Evolutionary conservation across 1,140 invertebrate genomes (phyloP), one percentile per base, ranked within the genome.

Genomic region (Halictus rubicundus): DNA sequence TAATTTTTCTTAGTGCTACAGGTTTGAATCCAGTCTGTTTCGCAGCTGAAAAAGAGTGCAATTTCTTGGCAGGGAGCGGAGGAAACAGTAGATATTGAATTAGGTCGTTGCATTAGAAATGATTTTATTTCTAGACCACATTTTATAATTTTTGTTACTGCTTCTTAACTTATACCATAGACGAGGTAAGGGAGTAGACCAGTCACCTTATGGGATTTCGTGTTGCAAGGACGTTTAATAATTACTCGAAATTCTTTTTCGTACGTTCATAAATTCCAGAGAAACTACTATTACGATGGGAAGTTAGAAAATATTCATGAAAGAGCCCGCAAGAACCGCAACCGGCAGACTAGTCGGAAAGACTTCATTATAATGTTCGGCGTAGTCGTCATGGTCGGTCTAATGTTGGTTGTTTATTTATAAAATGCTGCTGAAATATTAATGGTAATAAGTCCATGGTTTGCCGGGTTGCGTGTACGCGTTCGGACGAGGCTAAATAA

Each of bases 381-480:
- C 70, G 77, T 59, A 10, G 21, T 32, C 39, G n/a, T n/a, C 9
- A 68, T 52, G 21, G 10, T 27, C 65, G 27, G 39, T 8, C 21
- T 9, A 25, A 46, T 39, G n/a, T 78, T 49, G 39, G 61, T 54
- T 61, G 66, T 76, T 70, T 75, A 68, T 74, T 79, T 57, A 75
- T 80, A 52, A 83, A 80, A 59, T 72, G 69, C 37, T 52, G 7
- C 7, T 27, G 23, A 69, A 73, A 80, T 68, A 75, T 80, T 69
- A 69, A 83, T 60, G 78, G 49, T 83, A 84, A 84, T 79, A 74
- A 49, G 23, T 10, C 63, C 70, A 57, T 42, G 25, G 74, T 69
- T 77, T 60, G 66, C 16, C 10, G 23, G 68, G 32, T n/a, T 23
- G 9, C 42, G 19, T 14, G 23, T 21, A 72, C 39, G 52, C 37